phyloP scores from a whole-genome alignment of 2,888 invertebrate species.

The Sinelater perroti region DNA sequence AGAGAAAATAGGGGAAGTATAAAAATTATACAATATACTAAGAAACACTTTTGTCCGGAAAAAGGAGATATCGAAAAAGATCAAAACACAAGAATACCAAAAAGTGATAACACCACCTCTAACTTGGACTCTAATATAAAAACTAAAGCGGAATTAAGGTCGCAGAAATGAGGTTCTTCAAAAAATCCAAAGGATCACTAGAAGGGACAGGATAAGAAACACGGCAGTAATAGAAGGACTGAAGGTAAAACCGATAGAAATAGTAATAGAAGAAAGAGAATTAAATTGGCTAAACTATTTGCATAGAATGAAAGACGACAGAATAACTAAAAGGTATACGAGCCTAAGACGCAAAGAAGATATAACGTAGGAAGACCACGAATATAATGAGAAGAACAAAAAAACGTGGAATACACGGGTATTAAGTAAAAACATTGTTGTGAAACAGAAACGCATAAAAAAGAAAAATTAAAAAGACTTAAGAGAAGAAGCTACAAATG shows the following conservation, averaged over 20 bases:
- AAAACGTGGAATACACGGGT: too few species aligned
- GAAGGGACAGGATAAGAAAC: constrained; percentile 1
- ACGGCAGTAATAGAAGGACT: not conserved
- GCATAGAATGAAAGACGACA: not conserved
- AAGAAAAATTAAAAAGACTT: too few species aligned
- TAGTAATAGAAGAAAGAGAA: not conserved
- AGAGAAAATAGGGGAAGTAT: not conserved
- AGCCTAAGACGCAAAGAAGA: not conserved
- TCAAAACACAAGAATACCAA: not conserved
- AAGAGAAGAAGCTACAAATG: too few species aligned
- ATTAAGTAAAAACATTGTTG: too few species aligned
- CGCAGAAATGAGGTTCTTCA: not conserved
- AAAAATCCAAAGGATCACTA: not conserved
- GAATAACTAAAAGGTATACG: not conserved
- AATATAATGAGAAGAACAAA: not conserved
- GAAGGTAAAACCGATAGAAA: not conserved
- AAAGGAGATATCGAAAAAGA: not conserved
- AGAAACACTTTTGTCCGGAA: not conserved
- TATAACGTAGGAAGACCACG: not conserved
- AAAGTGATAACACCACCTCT: not conserved
- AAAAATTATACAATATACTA: not conserved
- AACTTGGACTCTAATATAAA: not conserved
- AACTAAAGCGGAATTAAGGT: not conserved
- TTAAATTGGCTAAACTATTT: not conserved
- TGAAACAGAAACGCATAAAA: too few species aligned